Base-by-base conservation (phyloP, 1,140 invertebrate species). In the Adelges cooleyi region DNA sequence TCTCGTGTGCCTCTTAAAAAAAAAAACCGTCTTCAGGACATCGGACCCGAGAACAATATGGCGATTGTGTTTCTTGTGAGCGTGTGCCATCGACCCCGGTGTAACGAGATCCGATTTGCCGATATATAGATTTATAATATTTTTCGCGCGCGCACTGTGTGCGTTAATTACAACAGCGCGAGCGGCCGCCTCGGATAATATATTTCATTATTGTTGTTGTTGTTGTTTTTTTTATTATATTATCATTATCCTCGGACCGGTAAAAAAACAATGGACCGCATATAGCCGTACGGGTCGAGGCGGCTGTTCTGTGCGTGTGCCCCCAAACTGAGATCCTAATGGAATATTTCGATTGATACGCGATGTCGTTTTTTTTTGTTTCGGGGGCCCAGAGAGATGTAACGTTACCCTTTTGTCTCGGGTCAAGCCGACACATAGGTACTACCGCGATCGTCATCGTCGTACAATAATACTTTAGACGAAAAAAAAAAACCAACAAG, bases 351-450 rank as follows among this genome's bases (percentile, higher is more conserved):
- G 51, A 54, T 54, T 40, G 33, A 54, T 54, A 22, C n/a, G 33
- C 25, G 25, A 17, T 25, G n/a, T 27, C 33, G 51, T 27, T n/a
- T n/a, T n/a, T n/a, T n/a, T n/a, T n/a, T n/a, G n/a, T n/a, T n/a
- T n/a, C 33, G 29, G 52, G 23, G 29, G 52, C 33, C 52, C 27
- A 53, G 36, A 53, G 52, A 38, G n/a, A n/a, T n/a, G 52, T 54
- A 54, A 38, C 33, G 52, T 54, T 54, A 54, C 52, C 52, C 52
- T 54, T 54, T 54, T 54, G 52, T 54, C 33, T 54, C 52, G 52
- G 52, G 52, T 54, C 52, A 54, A 54, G 52, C 33, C 33, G 52
- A 54, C 33, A 54, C 36, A 38, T 36, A 40, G 40, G 33, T 38
- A 15, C 52, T 22, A 36, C 52, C 52, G 29, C n/a, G n/a, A n/a